These are phyloP conservation scores for Sycophila sp. DNA, from an alignment of 1,140 invertebrate genomes.

Conservation along the genomic window DNA sequence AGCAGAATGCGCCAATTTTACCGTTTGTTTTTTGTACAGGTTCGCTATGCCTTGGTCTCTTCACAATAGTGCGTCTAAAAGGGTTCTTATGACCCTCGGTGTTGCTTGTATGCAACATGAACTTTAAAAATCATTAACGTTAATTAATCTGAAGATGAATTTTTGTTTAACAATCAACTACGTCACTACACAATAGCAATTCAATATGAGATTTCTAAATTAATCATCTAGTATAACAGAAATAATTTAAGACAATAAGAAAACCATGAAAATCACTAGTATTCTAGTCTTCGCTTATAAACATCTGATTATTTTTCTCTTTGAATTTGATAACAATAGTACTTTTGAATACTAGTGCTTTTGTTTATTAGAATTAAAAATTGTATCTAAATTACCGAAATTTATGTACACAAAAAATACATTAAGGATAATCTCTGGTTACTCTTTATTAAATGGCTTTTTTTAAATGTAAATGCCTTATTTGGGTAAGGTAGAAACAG, in stretches of 20 bases:
- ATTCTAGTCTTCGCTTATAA: too few species aligned
- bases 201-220: too few species aligned
- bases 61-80: slow-evolving; percentile 40
- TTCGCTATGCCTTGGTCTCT: slow-evolving; percentile 38
- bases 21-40: slow-evolving; percentile 39
- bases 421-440: background rate
- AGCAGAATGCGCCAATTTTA: slow-evolving; percentile 31
- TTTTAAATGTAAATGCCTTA: too few species aligned
- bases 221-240: background rate
- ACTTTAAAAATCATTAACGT: slow-evolving; percentile 37
- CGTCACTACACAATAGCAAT: slow-evolving; percentile 9
- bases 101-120: slow-evolving; percentile 41
- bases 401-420: too few species aligned
- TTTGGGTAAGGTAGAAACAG: too few species aligned
- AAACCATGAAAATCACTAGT: too few species aligned
- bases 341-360: too few species aligned
- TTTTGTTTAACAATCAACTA: slow-evolving; percentile 13
- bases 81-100: slow-evolving; percentile 39
- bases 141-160: slow-evolving; percentile 16
- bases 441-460: too few species aligned
- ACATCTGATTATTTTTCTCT: too few species aligned
- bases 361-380: too few species aligned
- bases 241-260: background rate
- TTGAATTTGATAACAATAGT: too few species aligned
- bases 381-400: too few species aligned